Percentiles rank a stretch among this genome's conserved stretches.
Evolutionary conservation across 1,140 invertebrate species (phyloP).

Genomic region (Manduca sexta): DNA sequence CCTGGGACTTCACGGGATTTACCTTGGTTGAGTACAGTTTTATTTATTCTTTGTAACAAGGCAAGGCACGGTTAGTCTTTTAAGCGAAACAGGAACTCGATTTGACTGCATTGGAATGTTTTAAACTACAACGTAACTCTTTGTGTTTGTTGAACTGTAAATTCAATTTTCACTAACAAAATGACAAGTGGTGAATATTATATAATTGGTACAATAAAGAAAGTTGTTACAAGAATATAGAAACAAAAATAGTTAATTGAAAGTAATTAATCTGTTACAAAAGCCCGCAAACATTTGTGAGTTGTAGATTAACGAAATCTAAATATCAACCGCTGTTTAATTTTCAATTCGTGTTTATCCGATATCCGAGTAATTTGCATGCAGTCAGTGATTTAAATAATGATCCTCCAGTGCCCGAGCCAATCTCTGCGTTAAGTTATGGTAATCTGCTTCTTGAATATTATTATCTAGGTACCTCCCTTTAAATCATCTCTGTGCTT

Average conservation of each 20-base stretch:
- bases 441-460: slow-evolving; percentile 29
- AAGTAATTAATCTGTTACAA: no score
- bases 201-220: no score
- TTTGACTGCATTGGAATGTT: slow-evolving; percentile 14
- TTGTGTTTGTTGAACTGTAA: no score
- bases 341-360: slow-evolving; percentile 23
- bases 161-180: no score
- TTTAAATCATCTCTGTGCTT: slow-evolving; percentile 22
- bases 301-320: neutral
- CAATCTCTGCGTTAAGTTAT: slow-evolving; percentile 28
- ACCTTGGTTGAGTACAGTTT: slow-evolving; percentile 15
- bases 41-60: slow-evolving; percentile 22
- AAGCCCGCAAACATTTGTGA: neutral
- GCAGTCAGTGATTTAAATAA: slow-evolving; percentile 35
- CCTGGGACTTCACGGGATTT: slow-evolving; percentile 19
- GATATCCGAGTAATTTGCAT: slow-evolving; percentile 23
- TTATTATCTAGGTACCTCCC: slow-evolving; percentile 22
- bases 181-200: no score
- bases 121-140: slow-evolving; percentile 5
- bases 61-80: slow-evolving; percentile 4
- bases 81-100: slow-evolving; percentile 14
- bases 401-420: slow-evolving; percentile 18
- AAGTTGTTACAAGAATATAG: no score
- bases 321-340: slow-evolving; percentile 15
- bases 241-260: slow-evolving; percentile 4